These are phyloP conservation scores for Andricus curvator DNA, from an alignment of 2,888 invertebrate genomes.

Conservation along the genomic window DNA sequence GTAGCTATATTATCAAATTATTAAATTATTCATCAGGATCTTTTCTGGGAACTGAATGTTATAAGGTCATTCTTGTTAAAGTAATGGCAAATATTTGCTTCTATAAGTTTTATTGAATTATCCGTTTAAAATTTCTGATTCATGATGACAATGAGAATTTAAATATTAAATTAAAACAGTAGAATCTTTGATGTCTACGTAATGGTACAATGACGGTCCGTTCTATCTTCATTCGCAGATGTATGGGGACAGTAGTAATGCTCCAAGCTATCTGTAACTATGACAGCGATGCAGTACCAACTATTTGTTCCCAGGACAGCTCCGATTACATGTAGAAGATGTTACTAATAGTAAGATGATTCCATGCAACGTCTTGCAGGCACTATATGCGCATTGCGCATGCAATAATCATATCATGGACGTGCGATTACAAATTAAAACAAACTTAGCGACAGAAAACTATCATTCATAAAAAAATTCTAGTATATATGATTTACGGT, in stretches of 20 bases:
- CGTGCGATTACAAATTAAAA: neutral
- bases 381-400: neutral
- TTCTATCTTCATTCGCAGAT: slow-evolving; percentile 8
- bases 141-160: no score
- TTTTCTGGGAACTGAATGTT: neutral
- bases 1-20: neutral
- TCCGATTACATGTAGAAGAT: slow-evolving; percentile 12
- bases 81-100: neutral
- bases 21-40: neutral
- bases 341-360: neutral
- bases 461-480: neutral
- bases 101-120: no score
- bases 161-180: no score
- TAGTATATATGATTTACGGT: no score
- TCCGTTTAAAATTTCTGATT: no score
- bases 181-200: no score
- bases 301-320: neutral
- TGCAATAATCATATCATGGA: slow-evolving; percentile 1
- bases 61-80: neutral
- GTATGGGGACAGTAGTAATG: neutral
- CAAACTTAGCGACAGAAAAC: neutral
- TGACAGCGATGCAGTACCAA: neutral
- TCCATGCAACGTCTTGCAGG: neutral
- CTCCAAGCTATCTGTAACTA: neutral
- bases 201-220: neutral